Evolutionary conservation across 2,888 invertebrate genomes (phyloP).

Genomic region (Volucella inflata): DNA sequence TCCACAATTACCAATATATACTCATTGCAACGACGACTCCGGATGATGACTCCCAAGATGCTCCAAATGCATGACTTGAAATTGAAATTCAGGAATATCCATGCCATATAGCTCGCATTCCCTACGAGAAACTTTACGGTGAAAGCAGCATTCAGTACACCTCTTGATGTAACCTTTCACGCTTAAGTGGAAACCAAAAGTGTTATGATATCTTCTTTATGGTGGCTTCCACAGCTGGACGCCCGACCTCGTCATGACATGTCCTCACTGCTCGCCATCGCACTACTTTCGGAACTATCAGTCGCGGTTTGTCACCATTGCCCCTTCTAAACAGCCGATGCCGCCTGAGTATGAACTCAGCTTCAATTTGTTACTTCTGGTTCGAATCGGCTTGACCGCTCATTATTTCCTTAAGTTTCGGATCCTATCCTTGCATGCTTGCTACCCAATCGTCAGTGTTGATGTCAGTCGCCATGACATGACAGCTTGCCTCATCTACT

Average conservation of each 20-base stretch:
- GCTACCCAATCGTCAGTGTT: slow-evolving; percentile 53
- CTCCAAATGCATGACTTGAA: slow-evolving; percentile 3
- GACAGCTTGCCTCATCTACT: slow-evolving; percentile 10
- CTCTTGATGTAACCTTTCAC: slow-evolving; percentile 46
- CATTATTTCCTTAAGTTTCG: slow-evolving; percentile 32
- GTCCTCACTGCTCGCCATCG: slow-evolving; percentile 29
- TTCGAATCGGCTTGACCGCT: neutral
- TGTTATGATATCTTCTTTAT: slow-evolving; percentile 8
- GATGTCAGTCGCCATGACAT: slow-evolving; percentile 41
- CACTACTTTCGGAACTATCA: slow-evolving; percentile 7
- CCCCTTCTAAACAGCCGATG: slow-evolving; percentile 2
- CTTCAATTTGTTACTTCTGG: neutral
- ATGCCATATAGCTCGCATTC: slow-evolving; percentile 33
- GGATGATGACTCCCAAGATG: slow-evolving; percentile 35
- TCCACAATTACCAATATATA: slow-evolving; percentile 50
- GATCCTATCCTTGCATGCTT: slow-evolving; percentile 49
- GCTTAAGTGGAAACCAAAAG: slow-evolving; percentile 37
- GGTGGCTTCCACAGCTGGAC: slow-evolving; percentile 30
- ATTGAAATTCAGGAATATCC: slow-evolving; percentile 30
- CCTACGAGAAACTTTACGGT: slow-evolving; percentile 7
- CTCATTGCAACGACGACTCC: slow-evolving; percentile 14
- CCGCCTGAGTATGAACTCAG: too few species aligned
- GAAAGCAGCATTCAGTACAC: slow-evolving; percentile 32
- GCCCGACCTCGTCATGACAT: slow-evolving; percentile 47
- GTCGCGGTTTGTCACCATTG: neutral